Base-by-base conservation (phyloP, 2,888 invertebrate genomes). In the Ethmia dodecea region DNA sequence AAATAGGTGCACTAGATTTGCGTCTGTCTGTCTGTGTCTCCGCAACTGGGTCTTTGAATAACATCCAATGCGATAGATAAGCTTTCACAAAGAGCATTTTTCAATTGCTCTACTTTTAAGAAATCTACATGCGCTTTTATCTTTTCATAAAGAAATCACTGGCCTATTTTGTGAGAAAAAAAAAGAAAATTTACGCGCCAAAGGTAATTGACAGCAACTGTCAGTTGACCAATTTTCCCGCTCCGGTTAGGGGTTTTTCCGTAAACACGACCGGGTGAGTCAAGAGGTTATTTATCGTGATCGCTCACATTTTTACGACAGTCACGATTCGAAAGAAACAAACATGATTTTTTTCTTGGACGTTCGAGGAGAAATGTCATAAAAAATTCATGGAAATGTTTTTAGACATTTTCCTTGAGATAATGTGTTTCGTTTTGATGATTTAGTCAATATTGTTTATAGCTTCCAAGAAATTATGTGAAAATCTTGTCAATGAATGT, bases 1-100 rank as follows among this genome's bases (percentile, higher is more conserved):
- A 64, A 72, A 71, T 68, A 73, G 61, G 43, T 54, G 63, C 47
- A 61, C 65, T 65, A 64, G 56, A 62, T 70, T 47, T 51, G 40
- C 45, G 60, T 52, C 49, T 33, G 46, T 70, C 46, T 51, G 40
- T 45, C 60, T 52, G 49, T 33, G 46, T 48, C 49, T 50, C 46
- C 42, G 50, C 49, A 65, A 60, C 48, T 60, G 55, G 60, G 55
- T 54, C 59, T 56, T 51, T 70, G 63, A 68, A 58, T 61, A 53
- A 27, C 55, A 52, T 67, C 67, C 67, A 67, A 69, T 52, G 44
- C 52, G 56, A 60, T 55, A 52, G 43, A 57, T 50, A 43, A 46
- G 47, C 47, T 52, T 40, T 45, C 53, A 44, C 43, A 55, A 47
- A 51, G 36, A 38, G 49, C 49, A 43, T 51, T 34, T 49, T 55